Evolutionary conservation across 2,113 vertebrate genomes (phyloP).

Genomic region (Athene noctua): DNA sequence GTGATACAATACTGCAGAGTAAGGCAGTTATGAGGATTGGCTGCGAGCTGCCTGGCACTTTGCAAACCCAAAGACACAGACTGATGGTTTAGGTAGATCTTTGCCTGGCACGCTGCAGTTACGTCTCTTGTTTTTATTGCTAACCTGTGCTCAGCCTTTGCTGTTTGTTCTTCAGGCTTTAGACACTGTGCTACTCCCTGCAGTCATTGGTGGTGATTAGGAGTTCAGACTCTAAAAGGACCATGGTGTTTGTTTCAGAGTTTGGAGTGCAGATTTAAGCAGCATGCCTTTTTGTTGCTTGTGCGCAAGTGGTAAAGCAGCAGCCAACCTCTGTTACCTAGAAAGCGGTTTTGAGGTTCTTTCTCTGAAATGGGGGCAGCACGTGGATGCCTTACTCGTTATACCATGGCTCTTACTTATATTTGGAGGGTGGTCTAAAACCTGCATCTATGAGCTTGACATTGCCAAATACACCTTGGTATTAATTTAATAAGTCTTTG

Average conservation of each 20-base stretch:
- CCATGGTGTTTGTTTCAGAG: not conserved
- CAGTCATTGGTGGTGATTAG: fast-evolving
- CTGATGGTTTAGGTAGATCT: not conserved
- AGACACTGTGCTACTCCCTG: fast-evolving
- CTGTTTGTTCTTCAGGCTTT: not conserved
- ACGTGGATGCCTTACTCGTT: not conserved
- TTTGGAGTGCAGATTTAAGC: too few species aligned
- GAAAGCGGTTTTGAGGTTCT: not conserved
- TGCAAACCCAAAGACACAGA: not conserved
- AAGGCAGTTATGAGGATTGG: fast-evolving
- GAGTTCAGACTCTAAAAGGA: not conserved
- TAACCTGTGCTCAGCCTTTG: too few species aligned
- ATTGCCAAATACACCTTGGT: not conserved
- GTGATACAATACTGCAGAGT: too few species aligned
- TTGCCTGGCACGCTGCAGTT: not conserved
- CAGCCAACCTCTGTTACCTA: not conserved
- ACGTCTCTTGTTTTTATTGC: not conserved
- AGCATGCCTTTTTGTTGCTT: not conserved
- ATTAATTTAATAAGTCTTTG: not conserved
- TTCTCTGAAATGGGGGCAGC: not conserved
- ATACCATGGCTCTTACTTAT: not conserved
- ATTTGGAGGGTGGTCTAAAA: not conserved
- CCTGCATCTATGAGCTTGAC: not conserved
- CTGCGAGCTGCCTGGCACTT: not conserved
- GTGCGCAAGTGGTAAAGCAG: not conserved